These are phyloP conservation scores for Dinoponera quadriceps DNA, from an alignment of 1,140 invertebrate species.

Conservation along the genomic window DNA sequence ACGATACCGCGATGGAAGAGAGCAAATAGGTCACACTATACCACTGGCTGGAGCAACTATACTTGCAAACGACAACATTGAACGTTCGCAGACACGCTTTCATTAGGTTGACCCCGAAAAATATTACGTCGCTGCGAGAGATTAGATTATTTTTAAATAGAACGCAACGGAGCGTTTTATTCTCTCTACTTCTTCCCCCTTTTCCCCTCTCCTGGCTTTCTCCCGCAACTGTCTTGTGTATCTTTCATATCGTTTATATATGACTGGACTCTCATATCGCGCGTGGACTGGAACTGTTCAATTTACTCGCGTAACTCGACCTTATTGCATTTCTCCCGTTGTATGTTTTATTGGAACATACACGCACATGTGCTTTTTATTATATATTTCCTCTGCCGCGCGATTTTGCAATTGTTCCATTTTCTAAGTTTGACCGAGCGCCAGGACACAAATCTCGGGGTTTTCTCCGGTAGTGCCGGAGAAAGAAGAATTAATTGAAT, in stretches of 20 bases:
- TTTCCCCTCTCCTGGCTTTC: too few species aligned
- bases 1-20: slow-evolving; percentile 5
- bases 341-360: background rate
- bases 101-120: slow-evolving; percentile 14
- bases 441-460: background rate
- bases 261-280: background rate
- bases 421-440: background rate
- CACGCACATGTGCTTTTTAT: background rate
- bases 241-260: background rate
- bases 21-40: slow-evolving; percentile 50
- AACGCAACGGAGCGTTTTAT: background rate
- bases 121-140: slow-evolving; percentile 10
- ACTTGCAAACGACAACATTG: slow-evolving; percentile 13
- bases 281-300: background rate
- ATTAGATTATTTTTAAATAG: slow-evolving; percentile 29
- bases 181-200: too few species aligned
- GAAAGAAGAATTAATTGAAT: background rate
- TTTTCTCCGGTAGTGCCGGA: background rate
- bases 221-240: background rate
- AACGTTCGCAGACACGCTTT: background rate
- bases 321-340: slow-evolving; percentile 28
- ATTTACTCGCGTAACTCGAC: background rate
- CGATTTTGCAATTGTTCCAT: background rate
- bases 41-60: slow-evolving; percentile 4
- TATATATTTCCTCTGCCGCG: background rate